Evolutionary conservation across 1,140 invertebrate genomes (phyloP).

Genomic region (Heliconius hermathena): DNA sequence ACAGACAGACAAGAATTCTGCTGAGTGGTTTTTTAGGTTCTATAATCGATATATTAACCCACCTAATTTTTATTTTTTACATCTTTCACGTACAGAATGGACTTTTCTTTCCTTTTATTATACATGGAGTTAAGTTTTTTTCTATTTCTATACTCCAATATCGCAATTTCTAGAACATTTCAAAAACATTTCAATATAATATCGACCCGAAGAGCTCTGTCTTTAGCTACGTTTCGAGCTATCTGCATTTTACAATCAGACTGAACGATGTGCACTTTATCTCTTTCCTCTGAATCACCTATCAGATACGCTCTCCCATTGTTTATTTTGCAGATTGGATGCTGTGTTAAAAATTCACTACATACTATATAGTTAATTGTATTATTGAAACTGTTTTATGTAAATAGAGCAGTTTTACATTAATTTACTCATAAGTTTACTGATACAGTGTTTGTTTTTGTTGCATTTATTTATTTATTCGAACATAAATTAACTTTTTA

Average conservation of each 20-base stretch:
- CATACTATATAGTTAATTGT: neutral
- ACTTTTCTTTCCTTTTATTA: too few species aligned
- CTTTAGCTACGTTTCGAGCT: slow-evolving; percentile 54
- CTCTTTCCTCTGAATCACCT: slow-evolving; percentile 54
- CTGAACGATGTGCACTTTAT: slow-evolving; percentile 52
- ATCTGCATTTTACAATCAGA: slow-evolving; percentile 71
- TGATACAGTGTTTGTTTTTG: neutral
- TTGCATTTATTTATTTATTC: neutral
- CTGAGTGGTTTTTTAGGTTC: too few species aligned
- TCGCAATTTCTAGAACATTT: neutral
- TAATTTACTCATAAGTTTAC: neutral
- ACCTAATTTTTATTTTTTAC: too few species aligned
- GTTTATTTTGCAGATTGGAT: slow-evolving; percentile 53
- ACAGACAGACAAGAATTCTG: too few species aligned
- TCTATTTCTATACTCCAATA: neutral
- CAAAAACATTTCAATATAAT: slow-evolving; percentile 38
- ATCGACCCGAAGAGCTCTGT: slow-evolving; percentile 60
- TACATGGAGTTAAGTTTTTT: too few species aligned
- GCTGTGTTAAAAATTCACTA: slow-evolving; percentile 37
- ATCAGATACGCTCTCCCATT: slow-evolving; percentile 45
- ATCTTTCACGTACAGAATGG: too few species aligned
- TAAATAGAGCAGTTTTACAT: neutral
- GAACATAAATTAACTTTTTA: neutral
- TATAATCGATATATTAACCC: too few species aligned
- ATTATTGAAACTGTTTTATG: neutral